Percentiles rank a stretch among this genome's conserved stretches.
Conservation (phyloP, 2,113 vertebrate genomes). For the Solea senegalensis region DNA sequence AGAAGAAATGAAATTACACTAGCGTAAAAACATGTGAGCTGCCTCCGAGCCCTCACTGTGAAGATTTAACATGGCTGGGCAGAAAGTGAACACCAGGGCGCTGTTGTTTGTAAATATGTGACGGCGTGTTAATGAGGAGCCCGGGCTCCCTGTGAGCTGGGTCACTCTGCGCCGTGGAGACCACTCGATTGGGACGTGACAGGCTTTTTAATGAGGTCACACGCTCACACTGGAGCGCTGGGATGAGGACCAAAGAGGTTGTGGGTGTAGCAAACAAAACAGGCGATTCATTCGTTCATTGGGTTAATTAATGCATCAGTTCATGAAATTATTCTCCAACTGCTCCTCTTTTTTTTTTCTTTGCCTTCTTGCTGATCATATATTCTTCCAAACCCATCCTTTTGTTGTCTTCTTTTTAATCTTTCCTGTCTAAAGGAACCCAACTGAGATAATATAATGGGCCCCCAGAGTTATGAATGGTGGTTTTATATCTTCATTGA, state of each 20-base stretch:
- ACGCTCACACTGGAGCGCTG: conserved; percentile 78
- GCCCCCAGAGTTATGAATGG: conserved; percentile 38
- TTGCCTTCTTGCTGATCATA: too few species aligned
- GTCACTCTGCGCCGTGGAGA: conserved; percentile 73
- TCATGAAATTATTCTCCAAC: conserved; percentile 18
- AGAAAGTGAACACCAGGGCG: background rate
- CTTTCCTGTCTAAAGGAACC: conserved; percentile 22
- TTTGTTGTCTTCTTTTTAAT: conserved; percentile 9
- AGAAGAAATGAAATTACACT: too few species aligned
- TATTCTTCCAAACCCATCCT: background rate
- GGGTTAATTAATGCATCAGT: conserved; percentile 41
- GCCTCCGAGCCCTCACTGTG: too few species aligned
- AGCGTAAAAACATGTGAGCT: too few species aligned
- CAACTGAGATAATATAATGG: conserved; percentile 24
- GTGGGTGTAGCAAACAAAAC: conserved; percentile 74
- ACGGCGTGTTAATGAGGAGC: conserved; percentile 86
- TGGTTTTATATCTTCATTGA: conserved; percentile 44
- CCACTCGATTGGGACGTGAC: conserved; percentile 84
- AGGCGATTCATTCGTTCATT: conserved; percentile 71
- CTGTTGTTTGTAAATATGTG: conserved; percentile 89
- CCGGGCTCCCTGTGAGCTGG: conserved; percentile 66
- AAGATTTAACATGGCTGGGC: background rate
- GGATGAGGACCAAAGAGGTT: conserved; percentile 87
- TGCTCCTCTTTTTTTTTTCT: background rate
- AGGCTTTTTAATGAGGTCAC: conserved; percentile 73